Evolutionary conservation across 2,113 vertebrate species (phyloP), one percentile per base, ranked within the genome.

Genomic region (Argyrosomus japonicus): DNA sequence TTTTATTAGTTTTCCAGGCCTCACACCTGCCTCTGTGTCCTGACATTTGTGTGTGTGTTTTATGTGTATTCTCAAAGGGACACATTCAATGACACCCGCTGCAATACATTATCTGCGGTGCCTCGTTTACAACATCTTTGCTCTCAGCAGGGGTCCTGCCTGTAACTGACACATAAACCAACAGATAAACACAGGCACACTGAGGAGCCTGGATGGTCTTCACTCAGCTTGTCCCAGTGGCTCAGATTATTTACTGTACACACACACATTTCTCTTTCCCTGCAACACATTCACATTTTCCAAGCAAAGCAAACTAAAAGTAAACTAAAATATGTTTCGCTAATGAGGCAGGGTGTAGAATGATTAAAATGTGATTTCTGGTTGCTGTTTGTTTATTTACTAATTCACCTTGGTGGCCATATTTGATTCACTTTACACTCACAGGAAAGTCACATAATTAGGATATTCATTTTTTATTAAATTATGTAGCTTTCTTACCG

Each of bases 121-220:
- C 81, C 86, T 86, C 54, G 77, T 91, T 89, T 92, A 87, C 87
- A 82, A 82, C 92, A 89, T 93, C 87, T 87, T 89, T 92, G 64
- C 69, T 90, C 91, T 87, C 92, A 91, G 91, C 91, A 78, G 88
- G 93, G 83, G 75, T 81, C 74, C 85, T 61, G 68, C 83, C 69
- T 88, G 62, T 51, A 86, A 79, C 73, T 70, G 68, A 84, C 85
- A 85, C 71, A 88, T 88, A 90, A 87, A 88, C 81, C 81, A 77
- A 84, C 77, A 86, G 77, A 84, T 80, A 87, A 86, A 92, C 88
- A 87, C 68, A 82, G 32, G 72, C 84, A 79, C 74, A 61, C 86
- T 1, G 71, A 81, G 70, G 54, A 83, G 78, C 68, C 74, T 40
- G 79, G 74, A 75, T n/a, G 54, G 40, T 82, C 80, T 84, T 80